These are phyloP conservation scores for Flabesymbios commensalis DNA, from an alignment of 2,888 invertebrate genomes.

Conservation along the genomic window DNA sequence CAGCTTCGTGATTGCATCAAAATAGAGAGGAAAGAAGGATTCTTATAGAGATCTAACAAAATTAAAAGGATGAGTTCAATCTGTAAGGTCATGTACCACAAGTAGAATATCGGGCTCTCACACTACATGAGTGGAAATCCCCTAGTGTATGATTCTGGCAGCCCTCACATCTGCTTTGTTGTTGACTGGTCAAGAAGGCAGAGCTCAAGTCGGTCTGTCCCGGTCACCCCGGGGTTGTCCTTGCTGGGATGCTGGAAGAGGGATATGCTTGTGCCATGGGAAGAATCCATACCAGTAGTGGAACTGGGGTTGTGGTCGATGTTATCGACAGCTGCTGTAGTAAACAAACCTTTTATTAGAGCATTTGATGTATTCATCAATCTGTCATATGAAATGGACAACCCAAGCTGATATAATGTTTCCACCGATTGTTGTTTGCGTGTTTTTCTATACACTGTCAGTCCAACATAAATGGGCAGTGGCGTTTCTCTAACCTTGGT, in stretches of 20 bases:
- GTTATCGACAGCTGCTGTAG: slow-evolving; percentile 30
- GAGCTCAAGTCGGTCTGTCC: not conserved
- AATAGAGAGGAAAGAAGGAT: slow-evolving; percentile 22
- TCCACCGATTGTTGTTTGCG: too few species aligned
- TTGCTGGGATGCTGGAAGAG: slow-evolving; percentile 22
- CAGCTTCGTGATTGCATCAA: slow-evolving; percentile 20
- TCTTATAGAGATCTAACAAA: slow-evolving; percentile 22
- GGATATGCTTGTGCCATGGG: slow-evolving; percentile 32
- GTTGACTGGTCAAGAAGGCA: not conserved
- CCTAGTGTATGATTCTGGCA: too few species aligned
- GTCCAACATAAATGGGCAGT: too few species aligned
- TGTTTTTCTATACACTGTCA: too few species aligned
- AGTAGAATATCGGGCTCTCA: not conserved
- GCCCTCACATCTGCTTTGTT: too few species aligned
- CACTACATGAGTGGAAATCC: not conserved
- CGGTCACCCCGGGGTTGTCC: slow-evolving; percentile 11
- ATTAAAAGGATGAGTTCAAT: slow-evolving; percentile 13
- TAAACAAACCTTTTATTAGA: slow-evolving; percentile 31
- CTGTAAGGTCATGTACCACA: slow-evolving; percentile 7
- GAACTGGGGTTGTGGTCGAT: slow-evolving; percentile 35
- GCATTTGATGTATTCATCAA: too few species aligned
- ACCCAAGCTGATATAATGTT: too few species aligned
- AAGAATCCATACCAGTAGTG: slow-evolving; percentile 27
- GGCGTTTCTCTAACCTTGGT: too few species aligned
- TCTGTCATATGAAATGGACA: too few species aligned